Conservation (phyloP, 1,140 invertebrate genomes). For the Danaus melanippus region DNA sequence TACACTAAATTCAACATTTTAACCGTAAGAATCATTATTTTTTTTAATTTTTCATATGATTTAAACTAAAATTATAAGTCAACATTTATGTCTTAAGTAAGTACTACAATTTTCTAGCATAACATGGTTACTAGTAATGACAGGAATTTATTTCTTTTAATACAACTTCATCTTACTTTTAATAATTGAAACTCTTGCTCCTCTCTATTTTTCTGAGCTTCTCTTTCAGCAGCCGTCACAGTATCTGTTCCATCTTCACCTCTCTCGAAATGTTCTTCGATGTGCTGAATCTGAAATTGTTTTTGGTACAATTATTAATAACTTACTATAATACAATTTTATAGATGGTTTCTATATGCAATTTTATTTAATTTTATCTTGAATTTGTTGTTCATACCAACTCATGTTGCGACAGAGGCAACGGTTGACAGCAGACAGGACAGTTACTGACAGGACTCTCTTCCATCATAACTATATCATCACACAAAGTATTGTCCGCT, state of each 20-base stretch:
- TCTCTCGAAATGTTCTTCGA: conserved; percentile 79
- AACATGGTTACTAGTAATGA: too few relatives aligned
- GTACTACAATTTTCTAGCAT: too few relatives aligned
- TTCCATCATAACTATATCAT: conserved; percentile 67
- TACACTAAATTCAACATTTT: too few relatives aligned
- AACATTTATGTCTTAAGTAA: too few relatives aligned
- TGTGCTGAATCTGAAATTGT: conserved; percentile 73
- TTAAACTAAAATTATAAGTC: too few relatives aligned
- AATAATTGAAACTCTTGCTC: conserved; percentile 87
- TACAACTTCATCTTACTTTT: conserved; percentile 60
- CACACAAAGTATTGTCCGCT: conserved; percentile 59
- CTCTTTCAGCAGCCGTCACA: conserved; percentile 74
- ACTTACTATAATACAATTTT: background rate
- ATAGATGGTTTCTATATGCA: too few relatives aligned
- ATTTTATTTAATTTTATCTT: conserved; percentile 1
- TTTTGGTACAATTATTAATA: conserved; percentile 8
- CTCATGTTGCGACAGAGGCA: conserved; percentile 65
- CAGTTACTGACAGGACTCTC: conserved; percentile 68
- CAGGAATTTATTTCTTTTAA: too few relatives aligned
- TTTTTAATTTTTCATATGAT: too few relatives aligned
- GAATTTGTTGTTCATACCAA: conserved; percentile 38
- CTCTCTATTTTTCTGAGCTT: conserved; percentile 80
- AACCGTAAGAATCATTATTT: too few relatives aligned
- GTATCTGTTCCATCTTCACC: conserved; percentile 47
- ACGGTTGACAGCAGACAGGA: conserved; percentile 65